Conservation (phyloP, 2,888 invertebrate species). For the Quadriops clusia region DNA sequence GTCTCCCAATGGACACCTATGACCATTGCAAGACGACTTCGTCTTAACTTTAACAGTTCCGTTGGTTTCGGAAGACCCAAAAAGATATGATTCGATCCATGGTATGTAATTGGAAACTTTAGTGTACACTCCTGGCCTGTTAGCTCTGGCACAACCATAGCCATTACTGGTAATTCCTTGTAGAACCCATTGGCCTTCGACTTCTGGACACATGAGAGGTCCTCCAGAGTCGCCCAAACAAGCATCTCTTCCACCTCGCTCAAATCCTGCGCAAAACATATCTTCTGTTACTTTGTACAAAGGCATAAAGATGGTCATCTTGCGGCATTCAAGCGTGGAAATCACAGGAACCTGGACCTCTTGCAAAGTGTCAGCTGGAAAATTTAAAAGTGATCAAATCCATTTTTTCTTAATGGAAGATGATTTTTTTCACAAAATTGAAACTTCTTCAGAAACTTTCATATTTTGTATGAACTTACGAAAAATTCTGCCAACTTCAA, state of each 20-base stretch:
- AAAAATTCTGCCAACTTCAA: slow-evolving; percentile 66
- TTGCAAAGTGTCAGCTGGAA: slow-evolving; percentile 66
- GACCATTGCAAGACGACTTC: slow-evolving; percentile 46
- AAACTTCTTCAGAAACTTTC: not conserved
- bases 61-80: slow-evolving; percentile 13
- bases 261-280: slow-evolving; percentile 74
- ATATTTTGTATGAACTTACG: slow-evolving; percentile 56
- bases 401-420: not conserved
- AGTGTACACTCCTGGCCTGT: slow-evolving; percentile 70
- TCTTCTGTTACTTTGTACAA: slow-evolving; percentile 66
- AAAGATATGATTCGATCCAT: slow-evolving; percentile 43
- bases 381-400: not conserved
- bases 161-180: slow-evolving; percentile 68
- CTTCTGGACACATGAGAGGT: slow-evolving; percentile 64
- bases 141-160: slow-evolving; percentile 67
- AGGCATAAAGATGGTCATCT: slow-evolving; percentile 60
- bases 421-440: too few relatives aligned
- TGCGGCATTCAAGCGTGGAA: slow-evolving; percentile 63
- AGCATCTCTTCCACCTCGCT: slow-evolving; percentile 67
- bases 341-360: slow-evolving; percentile 71
- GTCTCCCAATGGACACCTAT: slow-evolving; percentile 64
- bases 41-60: slow-evolving; percentile 17
- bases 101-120: slow-evolving; percentile 62
- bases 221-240: slow-evolving; percentile 73
- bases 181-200: slow-evolving; percentile 31